A percentile compares a stretch with the other conserved stretches of the same genome.
Conservation (phyloP, 1,140 invertebrate species). For the Palaemon carinicauda region DNA sequence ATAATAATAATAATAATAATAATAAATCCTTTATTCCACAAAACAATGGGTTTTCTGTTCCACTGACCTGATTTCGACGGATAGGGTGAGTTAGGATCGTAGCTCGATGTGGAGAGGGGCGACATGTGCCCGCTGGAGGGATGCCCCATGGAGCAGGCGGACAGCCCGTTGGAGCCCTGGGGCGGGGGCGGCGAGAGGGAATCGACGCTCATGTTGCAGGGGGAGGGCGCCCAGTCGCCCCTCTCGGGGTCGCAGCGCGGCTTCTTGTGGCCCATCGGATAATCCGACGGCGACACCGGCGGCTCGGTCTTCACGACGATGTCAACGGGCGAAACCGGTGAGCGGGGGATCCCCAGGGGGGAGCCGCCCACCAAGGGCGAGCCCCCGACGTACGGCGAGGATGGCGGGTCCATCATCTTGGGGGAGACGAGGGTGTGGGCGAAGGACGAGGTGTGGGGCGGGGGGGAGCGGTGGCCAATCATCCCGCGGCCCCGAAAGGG, state of each 20-base stretch:
- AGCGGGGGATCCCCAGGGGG: constrained; percentile 32
- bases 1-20: no score
- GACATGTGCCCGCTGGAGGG: constrained; percentile 34
- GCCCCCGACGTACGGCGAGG: constrained; percentile 28
- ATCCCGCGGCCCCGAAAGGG: constrained; percentile 36
- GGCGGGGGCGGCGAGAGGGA: constrained; percentile 38
- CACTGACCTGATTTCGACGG: constrained; percentile 45
- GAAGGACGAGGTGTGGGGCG: no score
- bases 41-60: no score
- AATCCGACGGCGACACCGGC: constrained; percentile 43
- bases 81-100: constrained; percentile 48
- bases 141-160: constrained; percentile 14
- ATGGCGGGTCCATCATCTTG: constrained; percentile 35
- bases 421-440: constrained; percentile 45
- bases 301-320: constrained; percentile 41
- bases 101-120: constrained; percentile 43
- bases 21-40: no score
- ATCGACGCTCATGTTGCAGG: constrained; percentile 43
- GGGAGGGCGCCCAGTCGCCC: constrained; percentile 34
- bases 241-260: constrained; percentile 22
- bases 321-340: constrained; percentile 27
- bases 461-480: constrained; percentile 42
- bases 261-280: constrained; percentile 22
- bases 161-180: constrained; percentile 35
- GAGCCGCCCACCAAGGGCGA: constrained; percentile 37